These are phyloP conservation scores for Stenoptilia bipunctidactyla DNA, from an alignment of 2,888 invertebrate genomes.

Conservation along the genomic window DNA sequence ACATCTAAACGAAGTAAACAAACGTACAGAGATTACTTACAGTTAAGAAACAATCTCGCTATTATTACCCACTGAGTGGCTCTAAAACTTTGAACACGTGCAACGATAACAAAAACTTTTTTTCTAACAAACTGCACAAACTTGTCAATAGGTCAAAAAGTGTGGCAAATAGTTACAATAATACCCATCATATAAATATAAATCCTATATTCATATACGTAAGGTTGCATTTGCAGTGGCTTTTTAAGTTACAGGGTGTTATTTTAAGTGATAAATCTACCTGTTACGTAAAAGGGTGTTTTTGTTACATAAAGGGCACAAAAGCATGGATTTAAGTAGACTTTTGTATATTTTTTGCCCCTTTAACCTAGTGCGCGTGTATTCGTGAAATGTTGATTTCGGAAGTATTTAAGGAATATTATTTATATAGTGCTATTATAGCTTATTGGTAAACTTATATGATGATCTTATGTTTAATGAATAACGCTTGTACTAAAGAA, in stretches of 20 bases:
- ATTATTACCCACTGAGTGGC: not conserved
- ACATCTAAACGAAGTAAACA: not conserved
- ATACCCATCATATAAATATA: too few species aligned
- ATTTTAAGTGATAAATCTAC: constrained; percentile 22
- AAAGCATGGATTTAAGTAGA: not conserved
- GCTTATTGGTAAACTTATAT: too few species aligned
- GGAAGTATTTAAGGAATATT: too few species aligned
- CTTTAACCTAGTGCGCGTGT: too few species aligned
- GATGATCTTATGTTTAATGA: too few species aligned
- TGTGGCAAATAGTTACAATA: constrained; percentile 19
- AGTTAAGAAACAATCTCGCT: not conserved
- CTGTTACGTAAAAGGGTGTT: constrained; percentile 36
- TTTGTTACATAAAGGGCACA: constrained; percentile 16
- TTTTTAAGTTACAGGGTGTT: constrained; percentile 1
- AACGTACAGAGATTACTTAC: not conserved
- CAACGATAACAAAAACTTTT: constrained; percentile 23
- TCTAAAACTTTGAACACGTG: constrained; percentile 24
- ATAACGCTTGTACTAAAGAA: too few species aligned
- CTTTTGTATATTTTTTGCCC: not conserved
- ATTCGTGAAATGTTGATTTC: too few species aligned
- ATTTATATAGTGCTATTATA: too few species aligned
- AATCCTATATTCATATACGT: too few species aligned
- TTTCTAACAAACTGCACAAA: constrained; percentile 20
- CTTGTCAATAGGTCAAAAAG: constrained; percentile 23
- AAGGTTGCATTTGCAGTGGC: constrained; percentile 11